Conservation (phyloP, 2,113 vertebrate species). For the Picathartes gymnocephalus region DNA sequence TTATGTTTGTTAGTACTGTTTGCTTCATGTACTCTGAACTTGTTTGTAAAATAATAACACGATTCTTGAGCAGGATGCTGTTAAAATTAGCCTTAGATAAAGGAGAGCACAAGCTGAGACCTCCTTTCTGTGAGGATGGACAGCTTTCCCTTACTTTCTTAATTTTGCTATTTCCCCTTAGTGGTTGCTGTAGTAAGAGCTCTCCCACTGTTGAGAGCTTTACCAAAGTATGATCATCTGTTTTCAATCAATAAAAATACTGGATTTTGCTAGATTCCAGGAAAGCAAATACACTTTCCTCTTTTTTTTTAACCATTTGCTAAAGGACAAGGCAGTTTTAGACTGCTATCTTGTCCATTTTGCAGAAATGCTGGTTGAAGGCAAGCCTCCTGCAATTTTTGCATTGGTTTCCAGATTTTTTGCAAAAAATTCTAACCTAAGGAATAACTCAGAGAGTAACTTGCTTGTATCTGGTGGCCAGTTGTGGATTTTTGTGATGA, state of each 20-base stretch:
- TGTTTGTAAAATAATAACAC: background rate
- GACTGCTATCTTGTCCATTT: background rate
- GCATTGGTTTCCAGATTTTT: background rate
- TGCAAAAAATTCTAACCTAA: background rate
- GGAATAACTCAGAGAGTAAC: background rate
- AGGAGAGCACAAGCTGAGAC: background rate
- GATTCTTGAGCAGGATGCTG: background rate
- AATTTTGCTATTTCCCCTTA: background rate
- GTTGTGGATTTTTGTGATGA: background rate
- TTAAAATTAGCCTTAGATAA: background rate
- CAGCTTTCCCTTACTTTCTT: background rate
- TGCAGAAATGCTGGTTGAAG: background rate
- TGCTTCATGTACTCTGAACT: background rate
- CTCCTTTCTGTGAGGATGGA: background rate
- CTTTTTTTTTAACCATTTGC: background rate
- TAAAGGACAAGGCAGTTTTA: background rate
- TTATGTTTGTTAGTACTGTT: background rate
- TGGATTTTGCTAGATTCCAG: background rate
- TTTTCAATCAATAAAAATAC: background rate
- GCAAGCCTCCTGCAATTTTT: background rate
- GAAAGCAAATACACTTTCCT: background rate
- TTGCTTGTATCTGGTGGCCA: background rate
- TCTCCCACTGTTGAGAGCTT: background rate
- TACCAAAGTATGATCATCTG: background rate
- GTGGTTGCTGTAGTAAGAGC: background rate